phyloP scores from a whole-genome alignment of 2,888 invertebrate species.

The Drosophila eohydei region DNA sequence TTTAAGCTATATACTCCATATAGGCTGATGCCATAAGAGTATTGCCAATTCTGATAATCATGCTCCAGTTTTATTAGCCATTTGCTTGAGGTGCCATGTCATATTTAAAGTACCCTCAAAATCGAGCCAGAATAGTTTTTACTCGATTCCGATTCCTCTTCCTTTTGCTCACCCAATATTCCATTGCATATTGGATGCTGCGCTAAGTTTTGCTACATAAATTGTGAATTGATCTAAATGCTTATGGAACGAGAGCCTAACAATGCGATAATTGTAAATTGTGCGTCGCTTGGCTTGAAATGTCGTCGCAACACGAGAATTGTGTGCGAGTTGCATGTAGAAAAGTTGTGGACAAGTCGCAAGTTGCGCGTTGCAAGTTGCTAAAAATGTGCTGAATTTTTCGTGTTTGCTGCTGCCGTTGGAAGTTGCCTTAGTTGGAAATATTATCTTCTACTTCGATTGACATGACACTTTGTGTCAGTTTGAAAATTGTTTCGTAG shows the following conservation, averaged over 20 bases:
- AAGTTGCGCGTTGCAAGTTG: slow-evolving; percentile 40
- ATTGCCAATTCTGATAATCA: no score
- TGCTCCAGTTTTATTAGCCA: no score
- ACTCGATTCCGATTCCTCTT: not conserved
- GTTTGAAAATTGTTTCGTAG: slow-evolving; percentile 69
- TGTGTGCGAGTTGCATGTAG: slow-evolving; percentile 17
- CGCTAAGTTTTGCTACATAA: not conserved
- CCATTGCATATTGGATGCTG: not conserved
- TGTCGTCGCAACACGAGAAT: slow-evolving; percentile 1
- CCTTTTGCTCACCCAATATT: not conserved
- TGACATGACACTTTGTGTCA: slow-evolving; percentile 79
- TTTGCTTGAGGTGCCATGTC: no score
- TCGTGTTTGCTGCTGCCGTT: slow-evolving; percentile 14
- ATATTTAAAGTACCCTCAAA: no score
- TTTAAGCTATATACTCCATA: no score
- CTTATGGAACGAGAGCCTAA: slow-evolving; percentile 15
- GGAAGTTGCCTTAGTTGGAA: slow-evolving; percentile 57
- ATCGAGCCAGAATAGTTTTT: no score
- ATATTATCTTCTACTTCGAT: slow-evolving; percentile 74
- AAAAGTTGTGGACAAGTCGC: slow-evolving; percentile 54
- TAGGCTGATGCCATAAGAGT: no score
- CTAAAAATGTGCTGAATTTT: slow-evolving; percentile 43
- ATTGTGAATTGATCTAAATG: slow-evolving; percentile 14
- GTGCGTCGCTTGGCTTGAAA: slow-evolving; percentile 11
- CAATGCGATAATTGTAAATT: slow-evolving; percentile 57